A percentile compares a stretch with the other conserved stretches of the same genome.
Evolutionary conservation across 2,888 invertebrate species (phyloP).

Genomic region (Carpatolechia fugitivella): DNA sequence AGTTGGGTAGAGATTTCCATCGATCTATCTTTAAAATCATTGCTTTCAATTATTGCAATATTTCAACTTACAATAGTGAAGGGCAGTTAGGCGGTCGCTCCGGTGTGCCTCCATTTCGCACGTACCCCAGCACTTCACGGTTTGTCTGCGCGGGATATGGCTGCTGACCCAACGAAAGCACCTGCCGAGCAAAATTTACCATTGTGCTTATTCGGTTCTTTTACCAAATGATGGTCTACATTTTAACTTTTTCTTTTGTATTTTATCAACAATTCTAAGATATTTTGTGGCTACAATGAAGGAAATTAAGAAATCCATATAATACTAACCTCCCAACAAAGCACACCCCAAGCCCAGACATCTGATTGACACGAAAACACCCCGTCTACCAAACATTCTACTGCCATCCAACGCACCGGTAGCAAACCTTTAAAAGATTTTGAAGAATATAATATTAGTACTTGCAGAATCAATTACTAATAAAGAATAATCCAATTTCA

Average conservation of each 20-base stretch:
- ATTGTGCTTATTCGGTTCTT: no score
- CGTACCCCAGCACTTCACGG: slow-evolving; percentile 93
- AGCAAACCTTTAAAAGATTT: slow-evolving; percentile 81
- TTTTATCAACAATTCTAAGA: no score
- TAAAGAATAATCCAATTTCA: background rate
- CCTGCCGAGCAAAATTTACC: slow-evolving; percentile 46
- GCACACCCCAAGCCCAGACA: slow-evolving; percentile 96
- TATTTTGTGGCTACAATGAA: no score
- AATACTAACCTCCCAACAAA: slow-evolving; percentile 91
- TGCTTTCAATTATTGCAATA: background rate
- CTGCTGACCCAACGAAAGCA: slow-evolving; percentile 96
- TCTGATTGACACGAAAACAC: slow-evolving; percentile 98
- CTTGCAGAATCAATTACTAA: no score
- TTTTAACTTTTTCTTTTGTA: no score
- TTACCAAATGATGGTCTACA: no score
- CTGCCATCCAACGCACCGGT: slow-evolving; percentile 99
- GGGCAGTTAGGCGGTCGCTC: slow-evolving; percentile 92
- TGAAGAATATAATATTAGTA: background rate
- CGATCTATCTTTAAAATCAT: no score
- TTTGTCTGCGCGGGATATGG: slow-evolving; percentile 97
- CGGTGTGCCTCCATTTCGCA: slow-evolving; percentile 92
- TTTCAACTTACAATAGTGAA: slow-evolving; percentile 82
- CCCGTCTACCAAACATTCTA: slow-evolving; percentile 96
- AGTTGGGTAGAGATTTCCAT: no score
- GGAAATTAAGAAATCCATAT: no score